Conservation (phyloP, 53 echinoderm and acorn worm species). For the Patiria pectinifera region DNA sequence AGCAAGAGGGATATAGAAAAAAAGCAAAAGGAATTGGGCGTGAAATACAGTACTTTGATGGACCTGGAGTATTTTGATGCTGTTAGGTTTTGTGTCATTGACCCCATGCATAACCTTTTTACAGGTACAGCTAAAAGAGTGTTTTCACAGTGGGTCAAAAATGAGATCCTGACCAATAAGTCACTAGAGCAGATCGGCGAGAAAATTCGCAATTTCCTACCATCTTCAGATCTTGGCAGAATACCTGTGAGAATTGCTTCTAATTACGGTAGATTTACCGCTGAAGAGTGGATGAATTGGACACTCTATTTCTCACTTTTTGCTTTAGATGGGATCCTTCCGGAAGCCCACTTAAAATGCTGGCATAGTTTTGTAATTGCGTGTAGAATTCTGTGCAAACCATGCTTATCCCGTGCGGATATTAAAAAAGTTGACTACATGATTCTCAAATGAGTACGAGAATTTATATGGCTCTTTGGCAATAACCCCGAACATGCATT, state of each 20-base stretch:
- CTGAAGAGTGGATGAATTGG: conserved; percentile 63
- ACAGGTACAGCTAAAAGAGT: conserved; percentile 52
- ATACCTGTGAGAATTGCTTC: conserved; percentile 43
- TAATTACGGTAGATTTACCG: conserved; percentile 23
- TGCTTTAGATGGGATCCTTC: conserved; percentile 23
- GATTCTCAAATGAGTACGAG: conserved; percentile 28
- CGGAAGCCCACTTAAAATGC: conserved; percentile 33
- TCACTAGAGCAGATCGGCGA: conserved; percentile 23
- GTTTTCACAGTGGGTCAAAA: conserved; percentile 39
- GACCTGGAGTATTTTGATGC: conserved; percentile 49
- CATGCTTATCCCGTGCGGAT: conserved; percentile 29
- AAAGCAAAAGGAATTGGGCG: conserved; percentile 31
- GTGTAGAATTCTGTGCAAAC: conserved; percentile 38
- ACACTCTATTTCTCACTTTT: conserved; percentile 27
- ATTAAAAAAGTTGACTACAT: conserved; percentile 23
- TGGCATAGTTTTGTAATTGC: conserved; percentile 67
- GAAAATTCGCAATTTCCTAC: conserved; percentile 12
- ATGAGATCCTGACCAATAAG: conserved; percentile 18
- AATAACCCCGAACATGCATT: conserved; percentile 61
- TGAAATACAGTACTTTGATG: conserved; percentile 25
- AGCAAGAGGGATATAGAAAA: not conserved
- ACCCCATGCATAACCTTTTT: conserved; percentile 62
- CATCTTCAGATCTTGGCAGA: conserved; percentile 33
- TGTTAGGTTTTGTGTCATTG: conserved; percentile 46
- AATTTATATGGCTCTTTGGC: conserved; percentile 19